These are phyloP conservation scores for Trisateles emortualis DNA, from an alignment of 2,888 invertebrate species.

Conservation along the genomic window DNA sequence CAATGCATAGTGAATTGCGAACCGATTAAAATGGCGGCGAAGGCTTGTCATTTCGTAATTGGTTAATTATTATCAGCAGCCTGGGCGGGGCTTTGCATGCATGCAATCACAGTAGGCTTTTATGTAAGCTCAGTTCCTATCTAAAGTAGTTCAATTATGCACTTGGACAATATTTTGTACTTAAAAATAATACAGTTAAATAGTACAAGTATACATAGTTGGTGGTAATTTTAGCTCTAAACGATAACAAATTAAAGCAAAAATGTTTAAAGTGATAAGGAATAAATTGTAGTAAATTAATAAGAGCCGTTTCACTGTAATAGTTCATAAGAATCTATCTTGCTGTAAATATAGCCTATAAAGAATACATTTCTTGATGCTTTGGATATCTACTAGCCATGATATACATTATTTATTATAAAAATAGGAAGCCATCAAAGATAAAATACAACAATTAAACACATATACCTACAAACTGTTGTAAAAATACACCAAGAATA, in stretches of 20 bases:
- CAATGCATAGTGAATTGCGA: slow-evolving; percentile 70
- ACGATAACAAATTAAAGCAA: neutral
- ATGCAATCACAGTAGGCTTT: slow-evolving; percentile 33
- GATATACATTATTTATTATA: too few species aligned
- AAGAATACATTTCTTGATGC: neutral
- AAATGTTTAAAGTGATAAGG: slow-evolving; percentile 7
- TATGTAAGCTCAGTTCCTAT: neutral
- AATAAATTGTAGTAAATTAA: neutral
- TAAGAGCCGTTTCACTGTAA: too few species aligned
- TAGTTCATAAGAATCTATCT: too few species aligned
- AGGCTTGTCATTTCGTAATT: slow-evolving; percentile 82
- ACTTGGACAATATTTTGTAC: neutral
- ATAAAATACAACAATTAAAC: too few species aligned
- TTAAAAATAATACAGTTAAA: neutral
- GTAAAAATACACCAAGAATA: too few species aligned
- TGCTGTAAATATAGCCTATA: too few species aligned
- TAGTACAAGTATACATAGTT: neutral
- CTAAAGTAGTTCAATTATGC: neutral
- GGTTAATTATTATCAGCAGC: slow-evolving; percentile 82
- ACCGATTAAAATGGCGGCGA: slow-evolving; percentile 83
- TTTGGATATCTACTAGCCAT: too few species aligned
- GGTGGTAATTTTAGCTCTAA: slow-evolving; percentile 1
- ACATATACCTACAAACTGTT: too few species aligned
- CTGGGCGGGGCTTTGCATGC: slow-evolving; percentile 75
- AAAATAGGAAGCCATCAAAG: too few species aligned